phyloP scores from a whole-genome alignment of 1,140 invertebrate genomes.

The Ctenoplectra terminalis region DNA sequence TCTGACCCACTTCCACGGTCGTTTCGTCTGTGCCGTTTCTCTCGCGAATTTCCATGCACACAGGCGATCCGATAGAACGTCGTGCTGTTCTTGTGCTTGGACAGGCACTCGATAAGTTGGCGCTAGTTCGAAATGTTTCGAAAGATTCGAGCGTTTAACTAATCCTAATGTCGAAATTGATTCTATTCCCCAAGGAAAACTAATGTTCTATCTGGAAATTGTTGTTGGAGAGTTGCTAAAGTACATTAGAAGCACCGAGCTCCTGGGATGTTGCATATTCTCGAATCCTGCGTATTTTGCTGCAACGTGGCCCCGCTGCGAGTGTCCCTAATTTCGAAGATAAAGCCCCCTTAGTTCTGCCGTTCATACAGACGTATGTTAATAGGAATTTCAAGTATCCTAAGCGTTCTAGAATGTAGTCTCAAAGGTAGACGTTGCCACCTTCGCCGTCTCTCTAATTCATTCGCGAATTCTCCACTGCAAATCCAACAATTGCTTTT shows the following conservation, averaged over 20 bases:
- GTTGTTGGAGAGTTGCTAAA: slow-evolving; percentile 18
- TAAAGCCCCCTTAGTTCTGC: not conserved
- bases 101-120: not conserved
- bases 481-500: not conserved
- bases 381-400: slow-evolving; percentile 11
- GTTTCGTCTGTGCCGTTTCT: not conserved
- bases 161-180: slow-evolving; percentile 17
- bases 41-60: not conserved
- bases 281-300: slow-evolving; percentile 1
- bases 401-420: not conserved
- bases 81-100: not conserved
- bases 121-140: not conserved
- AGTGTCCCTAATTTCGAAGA: slow-evolving; percentile 15
- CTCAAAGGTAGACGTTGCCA: not conserved
- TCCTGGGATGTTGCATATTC: not conserved
- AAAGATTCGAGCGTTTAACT: slow-evolving; percentile 14
- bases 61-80: too few species aligned
- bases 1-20: not conserved
- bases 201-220: not conserved
- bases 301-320: not conserved
- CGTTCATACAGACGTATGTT: not conserved
- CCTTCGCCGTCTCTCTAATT: not conserved
- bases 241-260: slow-evolving; percentile 12
- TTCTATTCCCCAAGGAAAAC: not conserved
- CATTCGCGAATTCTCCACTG: not conserved